A percentile compares a stretch with the other conserved stretches of the same genome.
Conservation (phyloP, 2,113 vertebrate species). For the Gallinago paraguaiae region DNA sequence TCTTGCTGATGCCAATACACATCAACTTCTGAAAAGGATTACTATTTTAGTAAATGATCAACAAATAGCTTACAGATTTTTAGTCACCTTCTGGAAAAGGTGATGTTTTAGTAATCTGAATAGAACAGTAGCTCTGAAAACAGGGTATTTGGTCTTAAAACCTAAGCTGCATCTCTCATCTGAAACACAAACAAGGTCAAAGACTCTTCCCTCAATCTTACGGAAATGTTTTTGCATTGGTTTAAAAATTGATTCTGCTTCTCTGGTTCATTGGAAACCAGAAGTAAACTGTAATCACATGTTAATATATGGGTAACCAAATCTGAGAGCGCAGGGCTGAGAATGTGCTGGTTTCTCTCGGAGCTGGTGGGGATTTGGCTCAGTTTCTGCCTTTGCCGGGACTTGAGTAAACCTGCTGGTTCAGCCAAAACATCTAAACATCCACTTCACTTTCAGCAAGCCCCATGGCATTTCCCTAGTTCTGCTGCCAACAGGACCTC, state of each 20-base stretch:
- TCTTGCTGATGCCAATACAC: not conserved
- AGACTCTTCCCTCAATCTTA: not conserved
- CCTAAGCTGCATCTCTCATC: not conserved
- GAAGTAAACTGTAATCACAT: not conserved
- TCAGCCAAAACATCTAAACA: conserved; percentile 18
- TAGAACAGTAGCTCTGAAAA: not conserved
- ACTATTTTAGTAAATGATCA: not conserved
- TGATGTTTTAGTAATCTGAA: not conserved
- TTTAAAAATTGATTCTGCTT: not conserved
- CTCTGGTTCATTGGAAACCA: not conserved
- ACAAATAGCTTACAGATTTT: not conserved
- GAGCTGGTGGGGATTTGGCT: conserved; percentile 47
- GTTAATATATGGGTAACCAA: not conserved
- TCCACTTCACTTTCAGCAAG: conserved; percentile 6
- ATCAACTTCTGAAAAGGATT: not conserved
- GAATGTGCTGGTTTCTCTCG: not conserved
- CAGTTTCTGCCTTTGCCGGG: not conserved
- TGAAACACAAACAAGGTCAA: not conserved
- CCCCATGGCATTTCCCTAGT: conserved; percentile 4
- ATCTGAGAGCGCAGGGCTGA: not conserved
- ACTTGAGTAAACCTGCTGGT: conserved; percentile 40
- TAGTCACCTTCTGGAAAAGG: not conserved
- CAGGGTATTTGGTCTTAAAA: not conserved
- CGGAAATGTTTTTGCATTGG: not conserved
- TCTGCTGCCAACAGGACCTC: conserved; percentile 46